Evolutionary conservation across 2,797 vertebrate genomes (phyloP), one percentile per base, ranked within the genome.

Genomic region (Siniperca obscura): DNA sequence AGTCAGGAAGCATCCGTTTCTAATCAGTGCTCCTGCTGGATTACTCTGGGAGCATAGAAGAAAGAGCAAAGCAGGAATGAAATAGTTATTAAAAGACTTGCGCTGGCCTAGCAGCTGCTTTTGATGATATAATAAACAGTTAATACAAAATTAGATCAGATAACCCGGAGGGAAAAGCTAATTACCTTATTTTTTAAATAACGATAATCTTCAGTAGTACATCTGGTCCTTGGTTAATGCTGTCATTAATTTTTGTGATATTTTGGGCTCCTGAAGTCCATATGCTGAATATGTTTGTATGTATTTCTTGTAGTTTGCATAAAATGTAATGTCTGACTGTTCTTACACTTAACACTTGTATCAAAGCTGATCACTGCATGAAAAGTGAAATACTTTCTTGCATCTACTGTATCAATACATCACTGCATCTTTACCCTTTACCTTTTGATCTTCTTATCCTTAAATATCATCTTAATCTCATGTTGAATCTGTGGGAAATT

Each of bases 81-180:
- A 93, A 91, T 80, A 87, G 76, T 92, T 92, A 92, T 92, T 91
- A 93, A 82, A 92, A 88, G 85, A 80, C 73, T 78, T 68, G 77
- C 74, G 64, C 81, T 56, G 70, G 80, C 86, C 82, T 77, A 2
- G 79, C 93, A 93, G 92, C 90, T 93, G 93, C 89, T 92, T 94
- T 93, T 91, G 89, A 93, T 93, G 91, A 93, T 89, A 90, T 89
- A 94, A 91, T 94, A 93, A 94, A 93, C 91, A 89, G 90, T 90
- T 92, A 90, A 90, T 89, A 75, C 73, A 90, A 83, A 93, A 92
- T 94, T 89, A 90, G 87, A 93, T 89, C 90, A 86, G 90, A 93
- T 89, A 86, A 89, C 90, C 91, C 74, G 1, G 27, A 81, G 86
- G 87, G 86, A 61, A 72, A 82, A 65, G 82, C 85, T 94, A 92